A percentile compares a stretch with the other conserved stretches of the same genome.
Conservation (phyloP, 2,888 invertebrate genomes). For the Neelides folsomi region DNA sequence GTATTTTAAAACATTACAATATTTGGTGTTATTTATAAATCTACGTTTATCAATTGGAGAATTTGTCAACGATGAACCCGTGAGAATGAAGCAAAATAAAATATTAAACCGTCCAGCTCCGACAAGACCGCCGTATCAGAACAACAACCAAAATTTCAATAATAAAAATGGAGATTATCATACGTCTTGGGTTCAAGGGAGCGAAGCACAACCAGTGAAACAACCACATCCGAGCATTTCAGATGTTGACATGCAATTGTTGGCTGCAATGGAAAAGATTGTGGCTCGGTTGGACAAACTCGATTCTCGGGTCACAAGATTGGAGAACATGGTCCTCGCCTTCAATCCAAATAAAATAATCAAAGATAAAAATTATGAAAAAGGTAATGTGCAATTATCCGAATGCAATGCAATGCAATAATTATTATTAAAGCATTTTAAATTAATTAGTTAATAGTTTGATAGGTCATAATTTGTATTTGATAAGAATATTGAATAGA, state of each 20-base stretch:
- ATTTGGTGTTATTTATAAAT: no score
- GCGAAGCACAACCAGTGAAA: not conserved
- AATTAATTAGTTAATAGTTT: not conserved
- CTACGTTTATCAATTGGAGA: no score
- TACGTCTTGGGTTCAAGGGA: not conserved
- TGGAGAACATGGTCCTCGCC: conserved; percentile 27
- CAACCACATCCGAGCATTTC: conserved; percentile 13
- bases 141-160: not conserved
- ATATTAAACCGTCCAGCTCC: not conserved
- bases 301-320: conserved; percentile 21
- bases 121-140: not conserved
- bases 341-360: conserved; percentile 21
- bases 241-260: conserved; percentile 19
- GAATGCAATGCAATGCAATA: not conserved
- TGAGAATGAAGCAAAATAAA: no score
- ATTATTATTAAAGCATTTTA: no score
- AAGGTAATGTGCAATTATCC: conserved; percentile 14
- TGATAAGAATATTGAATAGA: conserved; percentile 7
- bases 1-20: no score
- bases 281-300: conserved; percentile 29
- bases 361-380: conserved; percentile 15
- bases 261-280: conserved; percentile 28
- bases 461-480: no score
- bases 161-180: not conserved
- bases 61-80: no score